phyloP scores from a whole-genome alignment of 2,113 vertebrate genomes.

The Oryzias curvinotus region DNA sequence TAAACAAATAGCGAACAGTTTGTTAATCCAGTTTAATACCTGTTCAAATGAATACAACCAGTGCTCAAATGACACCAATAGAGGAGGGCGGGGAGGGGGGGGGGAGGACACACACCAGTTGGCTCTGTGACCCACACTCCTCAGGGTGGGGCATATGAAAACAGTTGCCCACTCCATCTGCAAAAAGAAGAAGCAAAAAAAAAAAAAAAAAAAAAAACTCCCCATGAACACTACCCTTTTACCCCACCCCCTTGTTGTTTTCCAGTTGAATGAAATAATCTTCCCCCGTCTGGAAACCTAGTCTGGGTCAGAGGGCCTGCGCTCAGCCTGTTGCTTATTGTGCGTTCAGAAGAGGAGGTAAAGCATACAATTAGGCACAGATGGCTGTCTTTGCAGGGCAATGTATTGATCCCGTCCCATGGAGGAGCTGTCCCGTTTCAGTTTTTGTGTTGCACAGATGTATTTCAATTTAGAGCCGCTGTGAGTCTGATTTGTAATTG shows the following conservation, averaged over 20 bases:
- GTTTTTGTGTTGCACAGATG: constrained; percentile 58
- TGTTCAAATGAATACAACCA: constrained; percentile 60
- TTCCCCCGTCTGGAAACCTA: constrained; percentile 76
- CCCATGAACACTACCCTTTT: constrained; percentile 21
- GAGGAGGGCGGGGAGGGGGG: background rate
- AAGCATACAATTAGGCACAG: constrained; percentile 82
- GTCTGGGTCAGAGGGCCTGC: constrained; percentile 81
- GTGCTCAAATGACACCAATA: constrained; percentile 41
- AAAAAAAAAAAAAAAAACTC: constrained; percentile 49
- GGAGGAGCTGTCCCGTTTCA: constrained; percentile 65
- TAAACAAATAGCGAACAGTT: constrained; percentile 68
- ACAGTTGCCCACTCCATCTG: constrained; percentile 71
- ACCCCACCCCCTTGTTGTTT: constrained; percentile 78
- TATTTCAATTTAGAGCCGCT: constrained; percentile 39
- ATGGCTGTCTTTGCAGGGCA: constrained; percentile 78
- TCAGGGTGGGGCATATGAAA: constrained; percentile 70
- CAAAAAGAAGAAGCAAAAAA: constrained; percentile 50
- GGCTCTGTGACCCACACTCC: constrained; percentile 54
- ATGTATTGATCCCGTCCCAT: constrained; percentile 72
- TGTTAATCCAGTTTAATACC: constrained; percentile 70
- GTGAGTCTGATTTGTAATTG: constrained; percentile 45
- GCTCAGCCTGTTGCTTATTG: constrained; percentile 84
- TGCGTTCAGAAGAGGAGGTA: constrained; percentile 74
- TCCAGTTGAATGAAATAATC: constrained; percentile 83
- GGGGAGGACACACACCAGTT: constrained; percentile 46